Evolutionary conservation across 2,888 invertebrate species (phyloP).

Genomic region (Pollenia angustigena): DNA sequence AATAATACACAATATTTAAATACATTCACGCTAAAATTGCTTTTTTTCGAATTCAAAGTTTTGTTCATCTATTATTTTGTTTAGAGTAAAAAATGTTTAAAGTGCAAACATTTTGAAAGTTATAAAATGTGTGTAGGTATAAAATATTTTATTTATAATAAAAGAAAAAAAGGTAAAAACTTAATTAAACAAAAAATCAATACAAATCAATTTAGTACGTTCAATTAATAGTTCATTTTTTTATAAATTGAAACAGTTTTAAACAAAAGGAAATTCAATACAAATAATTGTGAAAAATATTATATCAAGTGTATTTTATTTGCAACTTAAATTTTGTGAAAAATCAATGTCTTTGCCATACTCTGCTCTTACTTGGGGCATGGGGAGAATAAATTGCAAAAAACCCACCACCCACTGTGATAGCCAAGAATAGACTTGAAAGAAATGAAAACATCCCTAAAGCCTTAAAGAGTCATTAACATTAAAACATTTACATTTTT

Average conservation of each 20-base stretch:
- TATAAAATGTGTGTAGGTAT: conserved; percentile 20
- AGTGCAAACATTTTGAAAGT: conserved; percentile 18
- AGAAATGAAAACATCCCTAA: conserved; percentile 60
- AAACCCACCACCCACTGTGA: conserved; percentile 71
- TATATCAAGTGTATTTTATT: neutral
- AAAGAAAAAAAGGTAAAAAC: conserved; percentile 19
- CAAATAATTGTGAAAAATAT: neutral
- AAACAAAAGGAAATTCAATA: neutral
- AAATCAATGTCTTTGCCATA: conserved; percentile 70
- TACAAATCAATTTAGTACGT: neutral
- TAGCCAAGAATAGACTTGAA: conserved; percentile 19
- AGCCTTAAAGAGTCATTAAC: conserved; percentile 68
- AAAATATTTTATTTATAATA: conserved; percentile 14
- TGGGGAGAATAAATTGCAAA: conserved; percentile 37
- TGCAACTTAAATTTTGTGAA: conserved; percentile 57
- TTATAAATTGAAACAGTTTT: neutral
- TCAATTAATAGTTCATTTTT: neutral
- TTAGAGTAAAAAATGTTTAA: neutral
- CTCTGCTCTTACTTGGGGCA: conserved; percentile 29
- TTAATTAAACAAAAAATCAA: conserved; percentile 13
- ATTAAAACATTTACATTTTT: conserved; percentile 57
- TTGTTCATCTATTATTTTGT: conserved; percentile 7
- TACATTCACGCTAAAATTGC: conserved; percentile 27
- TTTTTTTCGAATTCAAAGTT: conserved; percentile 16
- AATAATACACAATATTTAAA: conserved; percentile 36